Evolutionary conservation across 2,888 invertebrate species (phyloP), one percentile per base, ranked within the genome.

Genomic region (Fragum fragum): DNA sequence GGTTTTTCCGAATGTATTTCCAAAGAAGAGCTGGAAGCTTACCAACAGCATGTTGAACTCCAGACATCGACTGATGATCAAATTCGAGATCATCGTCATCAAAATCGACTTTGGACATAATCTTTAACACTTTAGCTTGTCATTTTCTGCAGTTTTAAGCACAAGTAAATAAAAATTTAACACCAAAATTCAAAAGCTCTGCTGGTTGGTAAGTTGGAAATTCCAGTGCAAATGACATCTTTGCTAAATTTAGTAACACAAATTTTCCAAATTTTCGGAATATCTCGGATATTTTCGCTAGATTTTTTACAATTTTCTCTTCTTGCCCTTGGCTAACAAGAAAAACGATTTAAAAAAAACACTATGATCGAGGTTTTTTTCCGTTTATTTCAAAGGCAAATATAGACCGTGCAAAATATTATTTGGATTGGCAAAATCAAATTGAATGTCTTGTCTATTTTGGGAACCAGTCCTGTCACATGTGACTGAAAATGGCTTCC

Each of bases 401-500:
- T n/a, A n/a, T n/a, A n/a, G n/a, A n/a, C n/a, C n/a, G n/a, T n/a
- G n/a, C n/a, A n/a, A n/a, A n/a, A n/a, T n/a, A n/a, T n/a, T n/a
- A n/a, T n/a, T n/a, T n/a, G n/a, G n/a, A n/a, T n/a, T n/a, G n/a
- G n/a, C n/a, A n/a, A n/a, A n/a, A n/a, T n/a, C n/a, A n/a, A n/a
- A n/a, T n/a, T n/a, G n/a, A n/a, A n/a, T n/a, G 5, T n/a, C 47
- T 16, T 9, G 47, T 14, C 57, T 9, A 57, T 1, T 14, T 28
- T 23, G 57, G 57, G 57, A 57, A 61, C 61, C 61, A 29, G 61
- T 32, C 14, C 9, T 2, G 11, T 9, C 61, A 79, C 83, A 83
- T 76, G 83, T 79, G 83, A 83, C 78, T 52, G 53, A 79, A 57
- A 28, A 83, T 83, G 83, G 83, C 83, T 47, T 73, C 83, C 26